These are phyloP conservation scores for Probaryconus sp. DNA, from an alignment of 1,140 invertebrate species.

Conservation along the genomic window DNA sequence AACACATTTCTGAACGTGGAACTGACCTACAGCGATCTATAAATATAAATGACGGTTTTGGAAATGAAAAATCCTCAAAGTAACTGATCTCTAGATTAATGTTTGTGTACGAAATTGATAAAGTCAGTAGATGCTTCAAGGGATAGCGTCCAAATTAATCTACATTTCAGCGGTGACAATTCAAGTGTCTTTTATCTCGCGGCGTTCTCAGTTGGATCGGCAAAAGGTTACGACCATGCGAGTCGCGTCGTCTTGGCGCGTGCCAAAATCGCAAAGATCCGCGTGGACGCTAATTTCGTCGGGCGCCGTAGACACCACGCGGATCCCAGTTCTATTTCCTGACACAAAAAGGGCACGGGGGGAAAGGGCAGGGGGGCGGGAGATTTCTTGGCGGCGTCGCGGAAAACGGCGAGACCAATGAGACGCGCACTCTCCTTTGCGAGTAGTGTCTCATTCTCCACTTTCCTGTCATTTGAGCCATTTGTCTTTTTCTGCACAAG, in stretches of 20 bases:
- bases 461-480: neutral
- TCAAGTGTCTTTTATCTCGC: slow-evolving; percentile 1
- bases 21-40: too few relatives aligned
- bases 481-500: slow-evolving; percentile 9
- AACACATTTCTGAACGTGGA: too few relatives aligned
- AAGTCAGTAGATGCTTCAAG: too few relatives aligned
- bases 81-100: too few relatives aligned
- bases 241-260: slow-evolving; percentile 52
- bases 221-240: slow-evolving; percentile 35
- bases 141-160: too few relatives aligned
- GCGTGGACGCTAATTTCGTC: slow-evolving; percentile 75
- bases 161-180: slow-evolving; percentile 4
- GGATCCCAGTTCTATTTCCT: slow-evolving; percentile 70
- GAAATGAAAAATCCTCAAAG: too few relatives aligned
- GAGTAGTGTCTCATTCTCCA: slow-evolving; percentile 10
- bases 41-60: too few relatives aligned
- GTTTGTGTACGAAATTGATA: too few relatives aligned
- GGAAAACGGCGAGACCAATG: slow-evolving; percentile 20
- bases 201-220: neutral
- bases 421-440: neutral
- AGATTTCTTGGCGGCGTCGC: slow-evolving; percentile 54
- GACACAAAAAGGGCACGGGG: slow-evolving; percentile 4
- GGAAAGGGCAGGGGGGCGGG: neutral
- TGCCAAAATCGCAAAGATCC: slow-evolving; percentile 70
- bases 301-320: slow-evolving; percentile 74